Conservation (phyloP, 2,113 vertebrate species). For the Suricata suricatta region DNA sequence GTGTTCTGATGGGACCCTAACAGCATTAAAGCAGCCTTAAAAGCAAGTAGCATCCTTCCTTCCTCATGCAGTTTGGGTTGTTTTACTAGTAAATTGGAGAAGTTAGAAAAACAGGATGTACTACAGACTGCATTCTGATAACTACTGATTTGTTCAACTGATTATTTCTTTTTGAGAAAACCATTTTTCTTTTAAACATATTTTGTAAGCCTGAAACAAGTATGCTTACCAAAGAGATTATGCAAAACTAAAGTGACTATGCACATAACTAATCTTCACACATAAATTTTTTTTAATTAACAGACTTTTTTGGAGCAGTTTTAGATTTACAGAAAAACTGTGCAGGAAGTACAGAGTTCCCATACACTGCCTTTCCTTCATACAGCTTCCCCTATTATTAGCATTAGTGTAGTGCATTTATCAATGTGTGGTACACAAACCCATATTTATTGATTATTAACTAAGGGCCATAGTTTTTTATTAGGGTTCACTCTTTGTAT, state of each 20-base stretch:
- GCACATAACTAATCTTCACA: neutral
- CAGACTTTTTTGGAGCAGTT: constrained; percentile 14
- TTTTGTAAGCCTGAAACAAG: constrained; percentile 59
- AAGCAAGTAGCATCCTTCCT: constrained; percentile 5
- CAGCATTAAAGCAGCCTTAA: neutral
- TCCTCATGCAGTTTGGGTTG: neutral
- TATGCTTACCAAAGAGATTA: constrained; percentile 32
- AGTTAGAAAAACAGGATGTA: constrained; percentile 78
- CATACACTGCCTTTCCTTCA: neutral
- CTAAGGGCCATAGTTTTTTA: neutral
- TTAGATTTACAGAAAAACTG: constrained; percentile 11
- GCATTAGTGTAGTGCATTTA: neutral
- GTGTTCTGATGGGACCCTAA: neutral
- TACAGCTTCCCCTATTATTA: neutral
- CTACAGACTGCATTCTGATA: constrained; percentile 66
- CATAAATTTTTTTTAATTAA: constrained; percentile 34
- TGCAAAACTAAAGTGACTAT: constrained; percentile 18
- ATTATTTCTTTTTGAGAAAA: constrained; percentile 68
- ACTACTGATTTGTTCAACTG: constrained; percentile 71
- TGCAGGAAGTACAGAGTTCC: neutral
- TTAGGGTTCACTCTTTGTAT: neutral
- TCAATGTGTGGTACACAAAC: neutral
- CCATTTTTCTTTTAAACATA: constrained; percentile 51
- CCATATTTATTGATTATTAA: neutral
- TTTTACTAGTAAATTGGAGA: constrained; percentile 54